Percentiles rank a stretch among this genome's conserved stretches.
Conservation (phyloP, 2,797 vertebrate species). For the Taeniopygia guttata region DNA sequence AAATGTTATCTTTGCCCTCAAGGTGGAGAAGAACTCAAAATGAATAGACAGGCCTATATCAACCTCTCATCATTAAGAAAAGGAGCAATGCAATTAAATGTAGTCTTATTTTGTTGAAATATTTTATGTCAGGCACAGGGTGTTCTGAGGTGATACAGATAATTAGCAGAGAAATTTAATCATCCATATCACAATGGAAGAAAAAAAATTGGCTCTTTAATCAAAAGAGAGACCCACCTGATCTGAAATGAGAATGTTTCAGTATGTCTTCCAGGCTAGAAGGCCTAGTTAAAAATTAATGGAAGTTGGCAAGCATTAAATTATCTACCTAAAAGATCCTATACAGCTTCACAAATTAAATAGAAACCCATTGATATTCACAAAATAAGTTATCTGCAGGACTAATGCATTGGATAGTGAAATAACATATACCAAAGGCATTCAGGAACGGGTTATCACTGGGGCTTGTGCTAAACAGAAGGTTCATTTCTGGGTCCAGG, state of each 20-base stretch:
- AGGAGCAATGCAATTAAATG: constrained; percentile 18
- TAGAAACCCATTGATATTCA: constrained; percentile 3
- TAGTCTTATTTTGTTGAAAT: constrained; percentile 37
- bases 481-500: neutral
- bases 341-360: constrained; percentile 11
- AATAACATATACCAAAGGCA: neutral
- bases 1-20: neutral
- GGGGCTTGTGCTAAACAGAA: neutral
- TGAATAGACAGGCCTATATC: constrained; percentile 20
- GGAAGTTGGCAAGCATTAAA: constrained; percentile 60
- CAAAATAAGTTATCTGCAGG: neutral
- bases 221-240: constrained; percentile 44
- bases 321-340: constrained; percentile 36
- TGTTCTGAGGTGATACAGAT: constrained; percentile 54
- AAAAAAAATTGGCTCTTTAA: constrained; percentile 31
- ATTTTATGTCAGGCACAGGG: constrained; percentile 31
- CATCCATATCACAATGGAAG: constrained; percentile 33
- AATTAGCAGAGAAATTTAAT: constrained; percentile 63
- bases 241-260: constrained; percentile 50
- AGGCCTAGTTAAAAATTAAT: constrained; percentile 44
- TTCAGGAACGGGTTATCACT: neutral
- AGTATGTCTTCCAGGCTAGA: constrained; percentile 44
- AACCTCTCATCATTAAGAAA: neutral
- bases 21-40: neutral
- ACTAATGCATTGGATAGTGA: neutral